Conservation (phyloP, 2,113 vertebrate species). For the Mionectes macconnelli region DNA sequence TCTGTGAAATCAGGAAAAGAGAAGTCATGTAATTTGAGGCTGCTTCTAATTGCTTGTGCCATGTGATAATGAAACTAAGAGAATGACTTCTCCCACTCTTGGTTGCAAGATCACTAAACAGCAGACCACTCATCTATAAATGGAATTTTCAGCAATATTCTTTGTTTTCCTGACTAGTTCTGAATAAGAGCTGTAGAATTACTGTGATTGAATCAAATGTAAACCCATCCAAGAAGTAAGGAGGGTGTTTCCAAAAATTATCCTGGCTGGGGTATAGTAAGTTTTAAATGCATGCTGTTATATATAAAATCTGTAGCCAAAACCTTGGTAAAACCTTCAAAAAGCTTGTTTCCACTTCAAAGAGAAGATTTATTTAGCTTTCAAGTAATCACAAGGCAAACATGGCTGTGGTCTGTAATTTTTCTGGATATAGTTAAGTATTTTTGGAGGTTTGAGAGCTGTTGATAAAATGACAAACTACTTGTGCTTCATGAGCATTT, state of each 20-base stretch:
- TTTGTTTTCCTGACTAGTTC: constrained; percentile 4
- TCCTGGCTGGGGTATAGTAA: not conserved
- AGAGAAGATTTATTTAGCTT: constrained; percentile 63
- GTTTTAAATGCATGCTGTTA: not conserved
- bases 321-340: constrained; percentile 34
- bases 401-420: constrained; percentile 55
- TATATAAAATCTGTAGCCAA: constrained; percentile 42
- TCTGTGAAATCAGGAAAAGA: not conserved
- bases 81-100: not conserved
- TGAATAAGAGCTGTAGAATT: constrained; percentile 25
- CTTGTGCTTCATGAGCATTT: not conserved
- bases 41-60: not conserved
- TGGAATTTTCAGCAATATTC: not conserved
- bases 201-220: not conserved
- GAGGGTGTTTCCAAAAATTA: constrained; percentile 24
- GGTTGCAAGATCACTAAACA: not conserved
- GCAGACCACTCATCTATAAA: not conserved
- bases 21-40: not conserved
- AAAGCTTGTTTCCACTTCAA: constrained; percentile 37
- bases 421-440: constrained; percentile 56
- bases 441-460: constrained; percentile 43
- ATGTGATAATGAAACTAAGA: not conserved
- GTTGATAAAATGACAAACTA: constrained; percentile 58
- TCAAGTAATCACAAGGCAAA: constrained; percentile 65
- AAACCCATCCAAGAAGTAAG: constrained; percentile 19